Base-by-base conservation (phyloP, 1,140 invertebrate genomes). In the Luehdorfia chinensis region DNA sequence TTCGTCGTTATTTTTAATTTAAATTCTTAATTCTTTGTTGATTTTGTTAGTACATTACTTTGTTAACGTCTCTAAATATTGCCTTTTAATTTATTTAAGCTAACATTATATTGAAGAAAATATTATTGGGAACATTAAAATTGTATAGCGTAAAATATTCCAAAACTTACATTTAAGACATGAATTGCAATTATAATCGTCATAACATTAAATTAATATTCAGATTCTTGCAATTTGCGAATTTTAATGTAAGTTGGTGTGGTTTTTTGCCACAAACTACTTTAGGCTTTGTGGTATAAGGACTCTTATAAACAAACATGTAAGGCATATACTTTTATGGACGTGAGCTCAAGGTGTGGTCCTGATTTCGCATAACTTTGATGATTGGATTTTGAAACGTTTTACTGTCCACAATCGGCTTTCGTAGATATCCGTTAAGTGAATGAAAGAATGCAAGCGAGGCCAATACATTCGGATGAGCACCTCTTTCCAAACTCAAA, bases 401-500 rank as follows among this genome's bases (percentile, higher is more conserved):
- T 71, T 72, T 75, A 65, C 44, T 47, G 51, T 28, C 51, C 19
- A 39, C 41, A 49, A 64, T 54, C n/a, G n/a, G n/a, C 59, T 63
- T 71, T 74, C 62, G 62, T 72, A 54, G 53, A 62, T 61, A 60
- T 55, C 30, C 46, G 73, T 64, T 78, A 81, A 81, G 73, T 77
- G 69, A 61, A 21, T n/a, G 28, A 46, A 65, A 67, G 67, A 75
- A 68, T 72, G 59, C 59, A 50, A 31, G 12, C 11, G 43, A 53
- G n/a, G 41, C 50, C 49, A 52, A 69, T 66, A 67, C 70, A 64
- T 60, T 48, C 47, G 44, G 41, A 52, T 66, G 47, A 58, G 51
- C 34, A 46, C 47, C 41, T 59, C 48, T 68, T 56, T 66, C 56
- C 50, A 54, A 65, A 71, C 49, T 43, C 54, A 56, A 61, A 65